Evolutionary conservation across 1,140 invertebrate species (phyloP).

Genomic region (Acyrthosiphon pisum): DNA sequence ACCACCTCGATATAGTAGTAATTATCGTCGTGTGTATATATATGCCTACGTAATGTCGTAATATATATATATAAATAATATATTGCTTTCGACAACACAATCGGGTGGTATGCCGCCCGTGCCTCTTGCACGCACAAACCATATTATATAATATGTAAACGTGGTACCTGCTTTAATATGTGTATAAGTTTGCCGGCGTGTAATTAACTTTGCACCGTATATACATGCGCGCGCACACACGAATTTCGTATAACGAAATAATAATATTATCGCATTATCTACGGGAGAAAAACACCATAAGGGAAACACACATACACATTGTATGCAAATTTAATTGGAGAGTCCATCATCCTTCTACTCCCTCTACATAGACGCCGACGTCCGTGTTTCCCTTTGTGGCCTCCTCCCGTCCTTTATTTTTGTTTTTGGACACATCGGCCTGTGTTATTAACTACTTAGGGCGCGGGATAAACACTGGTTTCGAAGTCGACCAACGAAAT

Average conservation of each 20-base stretch:
- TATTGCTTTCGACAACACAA: slow-evolving; percentile 46
- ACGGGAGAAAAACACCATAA: neutral
- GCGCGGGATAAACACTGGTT: slow-evolving; percentile 55
- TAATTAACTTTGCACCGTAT: slow-evolving; percentile 46
- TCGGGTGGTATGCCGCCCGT: neutral
- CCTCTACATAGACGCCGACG: neutral
- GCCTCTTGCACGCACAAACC: slow-evolving; percentile 23
- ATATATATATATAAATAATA: neutral
- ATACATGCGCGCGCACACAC: neutral
- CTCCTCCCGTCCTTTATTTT: neutral
- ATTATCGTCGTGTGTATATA: neutral
- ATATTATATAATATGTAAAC: slow-evolving; percentile 7
- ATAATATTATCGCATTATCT: slow-evolving; percentile 25
- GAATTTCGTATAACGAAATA: slow-evolving; percentile 24
- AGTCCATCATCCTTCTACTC: neutral
- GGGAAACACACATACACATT: slow-evolving; percentile 41
- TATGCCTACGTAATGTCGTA: neutral
- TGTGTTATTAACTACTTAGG: slow-evolving; percentile 55
- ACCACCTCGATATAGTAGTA: neutral
- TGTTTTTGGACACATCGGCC: slow-evolving; percentile 39
- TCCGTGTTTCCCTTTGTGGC: neutral
- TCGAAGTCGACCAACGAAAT: slow-evolving; percentile 44
- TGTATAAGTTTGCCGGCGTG: slow-evolving; percentile 36
- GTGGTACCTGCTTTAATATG: neutral
- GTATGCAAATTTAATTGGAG: slow-evolving; percentile 56